A percentile compares a stretch with the other conserved stretches of the same genome.
Conservation (phyloP, 2,113 vertebrate species). For the Tylochromis polylepis region DNA sequence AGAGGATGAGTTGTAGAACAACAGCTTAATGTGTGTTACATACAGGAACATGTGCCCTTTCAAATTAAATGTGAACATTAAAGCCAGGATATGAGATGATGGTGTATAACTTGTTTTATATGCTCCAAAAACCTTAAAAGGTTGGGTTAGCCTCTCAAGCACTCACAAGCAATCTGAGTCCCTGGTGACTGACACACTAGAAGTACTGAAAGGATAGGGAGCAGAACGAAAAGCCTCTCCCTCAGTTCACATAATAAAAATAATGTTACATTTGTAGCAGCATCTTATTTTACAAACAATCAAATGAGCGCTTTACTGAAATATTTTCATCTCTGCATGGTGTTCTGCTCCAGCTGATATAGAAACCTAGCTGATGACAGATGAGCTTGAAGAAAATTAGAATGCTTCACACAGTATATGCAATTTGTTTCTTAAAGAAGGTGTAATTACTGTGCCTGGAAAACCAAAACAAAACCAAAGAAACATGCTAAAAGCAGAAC, state of each 20-base stretch:
- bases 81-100: constrained; percentile 20
- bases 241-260: neutral
- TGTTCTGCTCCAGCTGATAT: neutral
- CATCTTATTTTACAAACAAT: neutral
- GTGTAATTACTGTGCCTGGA: constrained; percentile 31
- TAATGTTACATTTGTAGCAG: neutral
- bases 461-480: constrained; percentile 39
- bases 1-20: neutral
- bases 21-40: neutral
- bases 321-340: neutral
- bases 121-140: constrained; percentile 8
- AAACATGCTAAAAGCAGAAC: constrained; percentile 13
- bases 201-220: constrained; percentile 17
- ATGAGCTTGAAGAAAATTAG: constrained; percentile 17
- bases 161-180: constrained; percentile 49
- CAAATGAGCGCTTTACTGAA: neutral
- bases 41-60: neutral
- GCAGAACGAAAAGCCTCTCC: neutral
- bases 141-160: constrained; percentile 42
- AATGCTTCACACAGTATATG: constrained; percentile 9
- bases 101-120: constrained; percentile 23
- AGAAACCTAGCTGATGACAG: constrained; percentile 35
- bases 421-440: constrained; percentile 32
- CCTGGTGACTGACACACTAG: constrained; percentile 23
- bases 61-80: constrained; percentile 44